phyloP scores from a whole-genome alignment of 1,140 invertebrate species.

The Pseudomyrmex dendroicus region DNA sequence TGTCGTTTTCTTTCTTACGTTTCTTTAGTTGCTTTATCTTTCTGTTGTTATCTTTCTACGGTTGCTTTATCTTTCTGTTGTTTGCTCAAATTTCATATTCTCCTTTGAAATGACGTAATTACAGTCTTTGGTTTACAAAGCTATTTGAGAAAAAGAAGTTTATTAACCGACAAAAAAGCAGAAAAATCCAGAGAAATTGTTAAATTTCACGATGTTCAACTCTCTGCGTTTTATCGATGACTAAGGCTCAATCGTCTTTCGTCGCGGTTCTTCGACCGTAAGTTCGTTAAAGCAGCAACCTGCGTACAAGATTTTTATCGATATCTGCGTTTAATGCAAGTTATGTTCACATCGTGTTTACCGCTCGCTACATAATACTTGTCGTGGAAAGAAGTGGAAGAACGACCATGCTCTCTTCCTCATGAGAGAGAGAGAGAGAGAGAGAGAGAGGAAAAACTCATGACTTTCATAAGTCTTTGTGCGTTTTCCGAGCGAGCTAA shows the following conservation, averaged over 20 bases:
- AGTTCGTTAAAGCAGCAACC: not conserved
- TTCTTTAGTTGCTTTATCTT: constrained; percentile 2
- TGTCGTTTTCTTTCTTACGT: not conserved
- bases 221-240: not conserved
- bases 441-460: constrained; percentile 17
- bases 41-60: too few relatives aligned
- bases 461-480: constrained; percentile 69
- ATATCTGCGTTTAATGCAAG: constrained; percentile 26
- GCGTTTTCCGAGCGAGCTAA: constrained; percentile 32
- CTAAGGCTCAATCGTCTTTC: constrained; percentile 26
- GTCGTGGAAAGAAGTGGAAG: constrained; percentile 36
- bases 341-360: constrained; percentile 47
- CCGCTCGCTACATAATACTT: constrained; percentile 38
- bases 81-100: constrained; percentile 30
- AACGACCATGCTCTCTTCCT: constrained; percentile 25
- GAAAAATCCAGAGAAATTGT: constrained; percentile 3
- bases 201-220: constrained; percentile 4
- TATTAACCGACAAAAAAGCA: constrained; percentile 35
- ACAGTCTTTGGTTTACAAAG: constrained; percentile 36
- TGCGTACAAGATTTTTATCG: not conserved
- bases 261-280: constrained; percentile 17
- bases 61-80: constrained; percentile 4
- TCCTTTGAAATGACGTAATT: constrained; percentile 28
- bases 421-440: not conserved
- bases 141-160: constrained; percentile 26